Evolutionary conservation across 2,888 invertebrate genomes (phyloP).

Genomic region (Zele albiditarsus): DNA sequence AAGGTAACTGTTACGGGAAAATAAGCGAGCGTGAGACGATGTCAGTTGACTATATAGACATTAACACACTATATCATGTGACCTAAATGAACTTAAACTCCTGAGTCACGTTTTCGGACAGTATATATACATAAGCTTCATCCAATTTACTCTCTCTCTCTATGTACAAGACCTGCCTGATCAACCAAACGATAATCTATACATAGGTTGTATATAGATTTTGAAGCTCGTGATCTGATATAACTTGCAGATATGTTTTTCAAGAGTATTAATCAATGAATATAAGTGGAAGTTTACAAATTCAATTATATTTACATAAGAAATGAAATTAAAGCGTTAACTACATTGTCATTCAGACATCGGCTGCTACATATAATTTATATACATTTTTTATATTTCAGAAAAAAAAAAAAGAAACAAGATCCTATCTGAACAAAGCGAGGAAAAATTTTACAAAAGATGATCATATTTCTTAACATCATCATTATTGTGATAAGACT

Average conservation of each 20-base stretch:
- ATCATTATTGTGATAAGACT: no score
- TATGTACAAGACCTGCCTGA: neutral
- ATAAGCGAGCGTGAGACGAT: constrained; percentile 19
- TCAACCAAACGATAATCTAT: neutral
- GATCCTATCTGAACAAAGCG: no score
- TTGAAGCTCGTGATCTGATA: neutral
- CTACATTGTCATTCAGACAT: no score
- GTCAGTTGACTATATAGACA: constrained; percentile 9
- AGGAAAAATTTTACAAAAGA: no score
- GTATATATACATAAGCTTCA: constrained; percentile 26
- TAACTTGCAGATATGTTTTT: neutral
- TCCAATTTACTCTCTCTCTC: constrained; percentile 15
- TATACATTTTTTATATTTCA: no score
- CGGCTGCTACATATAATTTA: no score
- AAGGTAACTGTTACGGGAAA: neutral
- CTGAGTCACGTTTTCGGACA: constrained; percentile 34
- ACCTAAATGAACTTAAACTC: constrained; percentile 40
- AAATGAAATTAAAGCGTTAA: no score
- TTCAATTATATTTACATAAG: no score
- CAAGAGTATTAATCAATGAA: neutral
- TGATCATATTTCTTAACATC: no score
- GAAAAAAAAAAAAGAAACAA: no score
- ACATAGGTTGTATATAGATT: neutral
- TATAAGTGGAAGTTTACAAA: neutral
- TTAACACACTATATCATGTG: neutral